Evolutionary conservation across 1,140 invertebrate genomes (phyloP).

Genomic region (Pararge aegeria): DNA sequence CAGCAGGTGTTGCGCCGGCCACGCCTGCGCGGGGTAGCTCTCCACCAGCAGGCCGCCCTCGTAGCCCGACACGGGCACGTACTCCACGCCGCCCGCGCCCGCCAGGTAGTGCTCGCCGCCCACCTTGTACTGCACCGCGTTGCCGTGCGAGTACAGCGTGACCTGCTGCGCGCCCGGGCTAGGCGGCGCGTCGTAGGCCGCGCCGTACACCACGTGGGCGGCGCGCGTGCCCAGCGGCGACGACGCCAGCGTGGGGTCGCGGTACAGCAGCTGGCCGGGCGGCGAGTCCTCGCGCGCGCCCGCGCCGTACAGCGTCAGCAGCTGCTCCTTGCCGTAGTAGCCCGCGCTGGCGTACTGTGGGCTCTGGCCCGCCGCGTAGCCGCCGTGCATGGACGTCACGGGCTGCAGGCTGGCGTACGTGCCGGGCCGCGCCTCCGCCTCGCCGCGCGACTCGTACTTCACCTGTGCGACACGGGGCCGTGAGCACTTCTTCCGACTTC

Average conservation of each 20-base stretch:
- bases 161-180: slow-evolving; percentile 80
- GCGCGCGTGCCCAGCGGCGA: slow-evolving; percentile 72
- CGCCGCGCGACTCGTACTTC: slow-evolving; percentile 71
- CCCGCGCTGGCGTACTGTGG: slow-evolving; percentile 58
- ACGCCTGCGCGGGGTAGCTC: slow-evolving; percentile 60
- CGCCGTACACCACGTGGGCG: slow-evolving; percentile 68
- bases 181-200: slow-evolving; percentile 78
- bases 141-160: slow-evolving; percentile 78
- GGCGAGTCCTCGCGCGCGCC: slow-evolving; percentile 66
- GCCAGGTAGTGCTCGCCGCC: slow-evolving; percentile 74
- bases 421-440: slow-evolving; percentile 52
- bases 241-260: slow-evolving; percentile 81
- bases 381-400: slow-evolving; percentile 62
- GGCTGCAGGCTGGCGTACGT: slow-evolving; percentile 77
- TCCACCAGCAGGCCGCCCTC: slow-evolving; percentile 66
- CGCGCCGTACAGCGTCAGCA: slow-evolving; percentile 67
- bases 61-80: slow-evolving; percentile 68
- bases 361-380: slow-evolving; percentile 53
- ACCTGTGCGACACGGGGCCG: slow-evolving; percentile 24
- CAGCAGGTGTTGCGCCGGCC: slow-evolving; percentile 63
- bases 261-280: slow-evolving; percentile 73
- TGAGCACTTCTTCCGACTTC: no score
- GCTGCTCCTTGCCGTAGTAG: slow-evolving; percentile 60
- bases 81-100: slow-evolving; percentile 60
- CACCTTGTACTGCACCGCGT: slow-evolving; percentile 74